Base-by-base conservation (phyloP, 2,888 invertebrate genomes). In the Cepaea hortensis region DNA sequence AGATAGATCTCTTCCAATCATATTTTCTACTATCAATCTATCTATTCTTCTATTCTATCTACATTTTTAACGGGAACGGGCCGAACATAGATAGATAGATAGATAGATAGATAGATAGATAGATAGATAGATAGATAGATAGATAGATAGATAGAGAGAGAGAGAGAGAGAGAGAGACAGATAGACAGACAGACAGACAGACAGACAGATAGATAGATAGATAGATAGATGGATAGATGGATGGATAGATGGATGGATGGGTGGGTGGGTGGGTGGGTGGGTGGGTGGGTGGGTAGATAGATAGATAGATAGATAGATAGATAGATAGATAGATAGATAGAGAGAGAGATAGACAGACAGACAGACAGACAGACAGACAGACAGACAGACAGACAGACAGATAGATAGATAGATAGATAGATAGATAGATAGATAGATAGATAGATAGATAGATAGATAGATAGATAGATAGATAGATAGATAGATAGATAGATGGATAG, bases 281-380 rank as follows among this genome's bases (percentile, higher is more conserved):
- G 68, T 68, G 68, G 68, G 68, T 68, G 68, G 68, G 68, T 68
- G 68, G 68, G n/a, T 68, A 68, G 68, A 68, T 68, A 68, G 68
- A 68, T 68, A 55, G 68, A 68, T 68, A 68, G 68, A 68, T 68
- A 68, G 68, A 68, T 68, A 68, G 68, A 68, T 68, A 68, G 68
- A 68, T 68, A 68, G 68, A 68, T 68, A 68, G 68, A 68, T 68
- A 68, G 68, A 68, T 68, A 68, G 68, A 68, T 68, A 68, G 68
- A 68, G 4, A 68, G 68, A 68, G 4, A 68, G 68, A 68, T 68
- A 68, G 68, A 68, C 13, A 68, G 68, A 68, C 13, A 68, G 68
- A 68, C 13, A 68, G 68, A 68, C 13, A 68, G 68, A 68, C 13
- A 68, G 68, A 68, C 13, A 68, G 68, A 68, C 13, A 68, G 68